These are phyloP conservation scores for Semibalanus balanoides DNA, from an alignment of 1,140 invertebrate genomes.

Conservation along the genomic window DNA sequence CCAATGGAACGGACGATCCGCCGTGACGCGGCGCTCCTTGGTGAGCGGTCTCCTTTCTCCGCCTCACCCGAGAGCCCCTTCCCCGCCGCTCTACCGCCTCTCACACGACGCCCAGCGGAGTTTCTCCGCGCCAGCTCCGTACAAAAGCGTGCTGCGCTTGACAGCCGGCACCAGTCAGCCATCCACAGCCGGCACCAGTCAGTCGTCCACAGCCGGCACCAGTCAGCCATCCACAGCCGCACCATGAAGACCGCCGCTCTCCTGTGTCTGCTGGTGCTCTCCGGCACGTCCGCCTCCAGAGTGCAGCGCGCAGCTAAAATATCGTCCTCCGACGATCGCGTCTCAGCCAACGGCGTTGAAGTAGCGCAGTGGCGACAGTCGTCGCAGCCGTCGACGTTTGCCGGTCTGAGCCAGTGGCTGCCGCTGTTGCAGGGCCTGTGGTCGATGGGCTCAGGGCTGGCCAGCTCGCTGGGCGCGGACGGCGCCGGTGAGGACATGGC, in stretches of 20 bases:
- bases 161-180: neutral
- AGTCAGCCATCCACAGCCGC: neutral
- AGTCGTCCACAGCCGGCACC: neutral
- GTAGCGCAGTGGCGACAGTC: neutral
- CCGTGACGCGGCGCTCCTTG: too few species aligned
- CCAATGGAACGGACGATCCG: too few species aligned
- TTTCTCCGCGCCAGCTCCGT: neutral
- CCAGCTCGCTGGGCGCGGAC: neutral
- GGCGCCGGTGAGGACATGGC: neutral
- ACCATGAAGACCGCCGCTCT: neutral
- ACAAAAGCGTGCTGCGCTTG: neutral
- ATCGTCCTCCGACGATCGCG: neutral
- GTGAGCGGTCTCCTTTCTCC: too few species aligned
- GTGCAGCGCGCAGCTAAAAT: neutral
- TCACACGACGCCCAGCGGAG: too few species aligned
- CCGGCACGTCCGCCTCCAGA: neutral
- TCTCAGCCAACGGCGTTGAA: neutral
- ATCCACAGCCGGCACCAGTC: neutral
- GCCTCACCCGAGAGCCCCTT: too few species aligned
- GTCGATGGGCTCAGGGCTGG: neutral
- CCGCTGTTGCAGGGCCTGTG: neutral
- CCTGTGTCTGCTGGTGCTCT: neutral
- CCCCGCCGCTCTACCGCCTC: neutral
- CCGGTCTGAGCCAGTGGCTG: neutral
- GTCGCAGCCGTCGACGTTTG: neutral